A percentile compares a stretch with the other conserved stretches of the same genome.
Conservation (phyloP, 2,113 vertebrate genomes). For the Grammomys surdaster region DNA sequence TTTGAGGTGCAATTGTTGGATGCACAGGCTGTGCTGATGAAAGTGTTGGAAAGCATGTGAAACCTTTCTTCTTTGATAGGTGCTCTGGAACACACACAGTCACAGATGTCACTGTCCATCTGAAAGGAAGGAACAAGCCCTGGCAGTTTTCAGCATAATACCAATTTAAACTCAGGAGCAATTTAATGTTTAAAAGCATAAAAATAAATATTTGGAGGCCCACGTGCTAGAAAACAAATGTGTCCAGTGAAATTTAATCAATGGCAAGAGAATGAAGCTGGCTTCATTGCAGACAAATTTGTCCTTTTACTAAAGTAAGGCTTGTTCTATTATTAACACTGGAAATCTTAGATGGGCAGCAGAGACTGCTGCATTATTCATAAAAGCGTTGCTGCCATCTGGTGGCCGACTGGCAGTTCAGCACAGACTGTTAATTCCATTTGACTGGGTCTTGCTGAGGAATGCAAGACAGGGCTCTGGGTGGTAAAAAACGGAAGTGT, state of each 20-base stretch:
- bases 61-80: slow-evolving; percentile 81
- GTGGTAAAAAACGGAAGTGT: not conserved
- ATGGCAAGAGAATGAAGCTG: slow-evolving; percentile 39
- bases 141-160: slow-evolving; percentile 77
- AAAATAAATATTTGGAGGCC: slow-evolving; percentile 32
- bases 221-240: slow-evolving; percentile 51
- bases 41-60: slow-evolving; percentile 78
- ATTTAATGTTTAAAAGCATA: slow-evolving; percentile 80
- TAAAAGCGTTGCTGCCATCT: slow-evolving; percentile 94
- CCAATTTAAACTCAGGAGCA: slow-evolving; percentile 78
- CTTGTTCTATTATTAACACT: slow-evolving; percentile 77
- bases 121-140: slow-evolving; percentile 85
- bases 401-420: slow-evolving; percentile 86
- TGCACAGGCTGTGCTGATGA: slow-evolving; percentile 66
- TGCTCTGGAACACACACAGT: slow-evolving; percentile 78
- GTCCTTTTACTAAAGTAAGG: slow-evolving; percentile 73
- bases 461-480: slow-evolving; percentile 25
- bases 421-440: slow-evolving; percentile 68
- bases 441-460: slow-evolving; percentile 47
- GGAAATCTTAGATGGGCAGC: slow-evolving; percentile 77
- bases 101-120: slow-evolving; percentile 87
- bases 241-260: slow-evolving; percentile 47
- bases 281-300: slow-evolving; percentile 55
- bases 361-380: slow-evolving; percentile 87
- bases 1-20: not conserved